A percentile compares a stretch with the other conserved stretches of the same genome.
phyloP scores from a whole-genome alignment of 2,888 invertebrate species.

The Leptura quadrifasciata region DNA sequence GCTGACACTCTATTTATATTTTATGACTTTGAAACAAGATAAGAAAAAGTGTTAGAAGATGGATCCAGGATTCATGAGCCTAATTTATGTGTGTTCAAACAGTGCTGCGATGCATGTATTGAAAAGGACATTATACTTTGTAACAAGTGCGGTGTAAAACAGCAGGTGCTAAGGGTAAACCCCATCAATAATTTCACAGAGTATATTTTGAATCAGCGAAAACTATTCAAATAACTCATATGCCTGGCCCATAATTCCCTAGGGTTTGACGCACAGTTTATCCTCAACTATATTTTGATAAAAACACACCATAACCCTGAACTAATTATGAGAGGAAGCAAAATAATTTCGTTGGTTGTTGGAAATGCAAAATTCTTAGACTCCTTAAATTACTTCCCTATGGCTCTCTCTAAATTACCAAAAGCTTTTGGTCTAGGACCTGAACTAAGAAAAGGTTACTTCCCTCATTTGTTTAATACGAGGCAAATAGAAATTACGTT shows the following conservation, averaged over 20 bases:
- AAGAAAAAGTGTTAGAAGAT: too few species aligned
- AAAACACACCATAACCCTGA: slow-evolving; percentile 42
- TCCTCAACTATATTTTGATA: slow-evolving; percentile 31
- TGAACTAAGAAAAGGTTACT: slow-evolving; percentile 33
- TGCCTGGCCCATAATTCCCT: neutral
- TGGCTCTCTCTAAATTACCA: slow-evolving; percentile 45
- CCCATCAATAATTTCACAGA: neutral
- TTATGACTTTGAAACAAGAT: too few species aligned
- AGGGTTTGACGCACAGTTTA: neutral
- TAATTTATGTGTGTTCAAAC: neutral
- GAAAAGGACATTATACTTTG: neutral
- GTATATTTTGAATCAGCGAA: neutral
- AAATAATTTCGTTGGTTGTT: too few species aligned
- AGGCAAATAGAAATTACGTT: slow-evolving; percentile 37
- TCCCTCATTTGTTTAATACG: slow-evolving; percentile 54
- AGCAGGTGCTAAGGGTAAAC: neutral
- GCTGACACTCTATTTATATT: too few species aligned
- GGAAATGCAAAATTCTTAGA: slow-evolving; percentile 48
- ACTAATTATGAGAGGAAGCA: slow-evolving; percentile 46
- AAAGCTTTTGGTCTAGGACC: slow-evolving; percentile 41
- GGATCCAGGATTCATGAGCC: too few species aligned
- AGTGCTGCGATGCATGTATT: neutral
- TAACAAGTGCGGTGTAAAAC: neutral
- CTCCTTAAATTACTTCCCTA: slow-evolving; percentile 58
- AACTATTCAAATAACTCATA: neutral